Conservation (phyloP, 2,113 vertebrate genomes). For the Helogale parvula region DNA sequence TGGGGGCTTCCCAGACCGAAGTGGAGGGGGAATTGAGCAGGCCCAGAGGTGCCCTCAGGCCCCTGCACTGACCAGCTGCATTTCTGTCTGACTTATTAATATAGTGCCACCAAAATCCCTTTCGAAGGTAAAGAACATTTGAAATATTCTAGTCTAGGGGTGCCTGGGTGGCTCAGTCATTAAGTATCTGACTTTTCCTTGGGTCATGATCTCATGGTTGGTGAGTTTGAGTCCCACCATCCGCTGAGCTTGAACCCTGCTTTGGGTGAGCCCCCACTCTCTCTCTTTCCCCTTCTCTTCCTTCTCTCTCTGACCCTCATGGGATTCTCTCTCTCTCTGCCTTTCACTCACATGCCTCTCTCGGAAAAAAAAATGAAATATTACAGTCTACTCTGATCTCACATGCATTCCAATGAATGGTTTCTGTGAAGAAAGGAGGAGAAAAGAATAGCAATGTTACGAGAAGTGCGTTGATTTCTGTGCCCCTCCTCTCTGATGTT, state of each 20-base stretch:
- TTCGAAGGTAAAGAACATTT: background rate
- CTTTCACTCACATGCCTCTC: too few species aligned
- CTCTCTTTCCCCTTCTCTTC: too few species aligned
- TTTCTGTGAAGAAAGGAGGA: background rate
- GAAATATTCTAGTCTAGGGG: background rate
- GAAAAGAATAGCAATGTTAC: background rate
- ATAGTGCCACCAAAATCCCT: background rate
- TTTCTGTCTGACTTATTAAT: background rate
- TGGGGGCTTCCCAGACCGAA: background rate
- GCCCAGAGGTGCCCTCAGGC: background rate
- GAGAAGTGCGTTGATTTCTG: background rate
- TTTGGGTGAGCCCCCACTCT: too few species aligned
- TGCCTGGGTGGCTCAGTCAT: too few species aligned
- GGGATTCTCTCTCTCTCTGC: too few species aligned
- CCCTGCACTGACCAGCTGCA: fast-evolving
- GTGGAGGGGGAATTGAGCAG: background rate
- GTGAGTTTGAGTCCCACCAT: too few species aligned
- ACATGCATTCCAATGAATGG: background rate
- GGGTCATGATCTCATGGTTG: too few species aligned
- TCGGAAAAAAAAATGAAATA: background rate
- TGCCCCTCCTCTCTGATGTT: background rate
- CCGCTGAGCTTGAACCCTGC: too few species aligned
- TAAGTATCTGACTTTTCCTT: too few species aligned
- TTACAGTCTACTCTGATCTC: background rate
- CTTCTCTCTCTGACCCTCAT: too few species aligned